phyloP scores from a whole-genome alignment of 2,113 vertebrate species.

The Rhinogobius similis region DNA sequence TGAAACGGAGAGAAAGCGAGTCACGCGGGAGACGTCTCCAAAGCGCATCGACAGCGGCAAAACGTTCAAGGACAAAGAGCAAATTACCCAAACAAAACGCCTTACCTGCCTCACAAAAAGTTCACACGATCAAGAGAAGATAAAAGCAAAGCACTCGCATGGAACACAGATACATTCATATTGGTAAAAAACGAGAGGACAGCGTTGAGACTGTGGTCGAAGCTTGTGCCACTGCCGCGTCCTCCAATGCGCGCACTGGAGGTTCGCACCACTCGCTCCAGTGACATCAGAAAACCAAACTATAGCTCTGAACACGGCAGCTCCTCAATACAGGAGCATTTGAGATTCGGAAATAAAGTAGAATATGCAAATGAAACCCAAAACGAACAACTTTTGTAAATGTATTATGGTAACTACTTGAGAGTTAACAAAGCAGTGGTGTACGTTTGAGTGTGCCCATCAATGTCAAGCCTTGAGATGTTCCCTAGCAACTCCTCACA shows the following conservation, averaged over 20 bases:
- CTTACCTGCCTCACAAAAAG: constrained; percentile 53
- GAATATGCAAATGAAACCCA: not conserved
- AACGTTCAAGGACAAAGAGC: constrained; percentile 35
- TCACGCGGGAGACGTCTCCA: not conserved
- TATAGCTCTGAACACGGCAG: not conserved
- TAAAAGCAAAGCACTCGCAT: not conserved
- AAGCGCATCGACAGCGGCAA: constrained; percentile 18
- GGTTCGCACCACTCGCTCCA: constrained; percentile 50
- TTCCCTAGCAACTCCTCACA: constrained; percentile 38
- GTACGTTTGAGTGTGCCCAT: not conserved
- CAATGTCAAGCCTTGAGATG: constrained; percentile 12
- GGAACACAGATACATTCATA: constrained; percentile 4
- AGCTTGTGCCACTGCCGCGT: too few relatives aligned
- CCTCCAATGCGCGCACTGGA: constrained; percentile 57
- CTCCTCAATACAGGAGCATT: too few relatives aligned
- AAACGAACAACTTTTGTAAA: not conserved
- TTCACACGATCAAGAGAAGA: not conserved
- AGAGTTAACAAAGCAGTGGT: not conserved
- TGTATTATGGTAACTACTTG: not conserved
- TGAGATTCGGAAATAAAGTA: not conserved
- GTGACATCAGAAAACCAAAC: constrained; percentile 70
- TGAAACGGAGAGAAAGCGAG: not conserved
- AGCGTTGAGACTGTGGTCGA: too few relatives aligned
- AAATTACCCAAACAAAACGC: not conserved
- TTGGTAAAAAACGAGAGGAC: too few relatives aligned